These are phyloP conservation scores for Marronus borbonicus DNA, from an alignment of 2,888 invertebrate genomes.

Conservation along the genomic window DNA sequence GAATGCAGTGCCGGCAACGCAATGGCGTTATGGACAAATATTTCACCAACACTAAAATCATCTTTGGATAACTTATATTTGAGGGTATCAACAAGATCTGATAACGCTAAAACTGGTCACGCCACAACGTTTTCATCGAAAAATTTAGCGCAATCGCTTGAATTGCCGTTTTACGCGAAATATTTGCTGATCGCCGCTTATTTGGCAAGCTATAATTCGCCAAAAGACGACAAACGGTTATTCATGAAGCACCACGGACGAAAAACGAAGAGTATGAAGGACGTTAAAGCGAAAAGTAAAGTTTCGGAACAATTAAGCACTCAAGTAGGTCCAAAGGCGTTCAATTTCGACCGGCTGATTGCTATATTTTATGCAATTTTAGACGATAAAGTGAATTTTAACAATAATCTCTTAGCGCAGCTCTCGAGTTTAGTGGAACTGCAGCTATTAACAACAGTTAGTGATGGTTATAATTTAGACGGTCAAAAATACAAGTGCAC, in stretches of 20 bases:
- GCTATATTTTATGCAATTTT: conserved; percentile 93
- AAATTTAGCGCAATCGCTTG: conserved; percentile 77
- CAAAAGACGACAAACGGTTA: conserved; percentile 88
- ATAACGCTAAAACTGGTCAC: conserved; percentile 53
- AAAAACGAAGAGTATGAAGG: conserved; percentile 77
- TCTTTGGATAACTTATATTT: conserved; percentile 86
- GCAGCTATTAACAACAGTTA: conserved; percentile 80
- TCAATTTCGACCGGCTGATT: conserved; percentile 85
- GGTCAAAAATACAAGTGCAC: conserved; percentile 90
- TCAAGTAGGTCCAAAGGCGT: conserved; percentile 87
- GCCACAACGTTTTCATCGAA: conserved; percentile 58
- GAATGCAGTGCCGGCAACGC: conserved; percentile 78
- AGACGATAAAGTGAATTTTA: conserved; percentile 87
- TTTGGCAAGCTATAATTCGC: conserved; percentile 93
- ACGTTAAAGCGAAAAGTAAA: conserved; percentile 76
- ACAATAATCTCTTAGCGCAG: conserved; percentile 90
- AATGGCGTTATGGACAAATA: conserved; percentile 84
- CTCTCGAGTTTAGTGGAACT: conserved; percentile 90
- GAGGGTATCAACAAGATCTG: conserved; percentile 71
- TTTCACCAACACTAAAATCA: conserved; percentile 82
- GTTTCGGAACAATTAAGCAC: conserved; percentile 75
- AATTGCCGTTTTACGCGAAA: conserved; percentile 92
- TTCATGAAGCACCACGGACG: conserved; percentile 88
- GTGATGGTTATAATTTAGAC: conserved; percentile 83
- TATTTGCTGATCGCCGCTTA: conserved; percentile 92